phyloP scores from a whole-genome alignment of 2,888 invertebrate species.

The Pyralis farinalis region DNA sequence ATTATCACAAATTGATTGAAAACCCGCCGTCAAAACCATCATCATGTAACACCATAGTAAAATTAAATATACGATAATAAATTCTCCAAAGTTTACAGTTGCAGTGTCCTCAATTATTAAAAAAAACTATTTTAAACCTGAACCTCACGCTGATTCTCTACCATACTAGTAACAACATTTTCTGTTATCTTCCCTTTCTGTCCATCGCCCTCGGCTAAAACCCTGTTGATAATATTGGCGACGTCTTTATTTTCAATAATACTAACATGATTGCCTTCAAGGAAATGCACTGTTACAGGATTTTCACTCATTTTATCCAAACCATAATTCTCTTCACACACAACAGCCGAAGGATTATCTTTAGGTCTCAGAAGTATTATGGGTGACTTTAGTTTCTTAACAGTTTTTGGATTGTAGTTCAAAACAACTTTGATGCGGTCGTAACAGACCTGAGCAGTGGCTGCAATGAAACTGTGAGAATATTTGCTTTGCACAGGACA shows the following conservation, averaged over 20 bases:
- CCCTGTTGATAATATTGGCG: conserved; percentile 82
- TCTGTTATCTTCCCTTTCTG: conserved; percentile 39
- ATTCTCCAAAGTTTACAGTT: too few relatives aligned
- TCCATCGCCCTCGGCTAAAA: conserved; percentile 37
- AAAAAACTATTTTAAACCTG: conserved; percentile 27
- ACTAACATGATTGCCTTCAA: conserved; percentile 87
- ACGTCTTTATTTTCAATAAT: conserved; percentile 85
- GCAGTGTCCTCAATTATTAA: too few relatives aligned
- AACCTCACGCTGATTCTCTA: conserved; percentile 54
- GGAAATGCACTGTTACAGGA: conserved; percentile 79
- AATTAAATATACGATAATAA: too few relatives aligned
- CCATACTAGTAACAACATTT: conserved; percentile 56
- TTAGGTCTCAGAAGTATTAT: conserved; percentile 84
- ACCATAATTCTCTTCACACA: conserved; percentile 84
- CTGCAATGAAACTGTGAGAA: conserved; percentile 44
- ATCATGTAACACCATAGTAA: too few relatives aligned
- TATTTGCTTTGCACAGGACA: conserved; percentile 60
- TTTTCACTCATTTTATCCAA: conserved; percentile 80
- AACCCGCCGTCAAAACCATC: too few relatives aligned
- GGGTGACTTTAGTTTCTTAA: conserved; percentile 77
- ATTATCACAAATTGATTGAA: conserved; percentile 15
- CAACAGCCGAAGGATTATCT: conserved; percentile 70
- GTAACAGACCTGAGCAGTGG: conserved; percentile 47
- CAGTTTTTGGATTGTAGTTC: conserved; percentile 60
- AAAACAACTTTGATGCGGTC: conserved; percentile 79